Percentiles rank a stretch among this genome's conserved stretches.
Evolutionary conservation across 1,140 invertebrate species (phyloP).

Genomic region (Caenorhabditis inopinata): DNA sequence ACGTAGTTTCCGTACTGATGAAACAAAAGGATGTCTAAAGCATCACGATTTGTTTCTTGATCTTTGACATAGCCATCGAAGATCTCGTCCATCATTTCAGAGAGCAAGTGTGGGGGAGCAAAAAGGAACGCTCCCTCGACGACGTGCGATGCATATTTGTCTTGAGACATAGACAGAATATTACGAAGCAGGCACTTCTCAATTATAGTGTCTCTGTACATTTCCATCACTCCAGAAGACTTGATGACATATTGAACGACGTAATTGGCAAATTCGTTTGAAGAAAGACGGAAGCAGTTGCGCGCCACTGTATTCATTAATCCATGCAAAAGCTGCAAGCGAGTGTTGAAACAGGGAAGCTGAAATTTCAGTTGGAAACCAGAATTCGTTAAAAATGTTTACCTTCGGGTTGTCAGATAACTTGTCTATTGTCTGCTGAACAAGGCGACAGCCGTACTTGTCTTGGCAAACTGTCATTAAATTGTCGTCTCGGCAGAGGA

Average conservation of each 20-base stretch:
- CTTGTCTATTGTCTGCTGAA: conserved; percentile 48
- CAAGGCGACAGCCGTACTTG: too few relatives aligned
- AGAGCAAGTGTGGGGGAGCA: conserved; percentile 35
- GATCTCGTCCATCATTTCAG: conserved; percentile 54
- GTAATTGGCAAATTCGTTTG: conserved; percentile 51
- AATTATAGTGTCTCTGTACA: conserved; percentile 46
- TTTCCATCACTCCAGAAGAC: background rate
- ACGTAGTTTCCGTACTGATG: conserved; percentile 60
- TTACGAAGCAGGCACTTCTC: conserved; percentile 49
- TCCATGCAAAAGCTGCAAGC: background rate
- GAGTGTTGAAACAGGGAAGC: background rate
- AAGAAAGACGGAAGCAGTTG: conserved; percentile 34
- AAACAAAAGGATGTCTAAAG: conserved; percentile 54
- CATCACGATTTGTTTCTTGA: conserved; percentile 30
- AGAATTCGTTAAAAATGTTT: background rate
- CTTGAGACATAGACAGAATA: too few relatives aligned
- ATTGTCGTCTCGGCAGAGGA: conserved; percentile 10
- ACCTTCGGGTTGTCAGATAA: conserved; percentile 33
- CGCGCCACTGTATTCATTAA: background rate
- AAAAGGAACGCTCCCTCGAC: conserved; percentile 53
- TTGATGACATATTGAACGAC: conserved; percentile 48
- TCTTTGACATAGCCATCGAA: conserved; percentile 53
- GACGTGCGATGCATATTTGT: too few relatives aligned
- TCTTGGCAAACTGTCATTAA: conserved; percentile 43
- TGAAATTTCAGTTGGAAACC: too few relatives aligned